Base-by-base conservation (phyloP, 2,888 invertebrate species). In the Sminthurinus aureus region DNA sequence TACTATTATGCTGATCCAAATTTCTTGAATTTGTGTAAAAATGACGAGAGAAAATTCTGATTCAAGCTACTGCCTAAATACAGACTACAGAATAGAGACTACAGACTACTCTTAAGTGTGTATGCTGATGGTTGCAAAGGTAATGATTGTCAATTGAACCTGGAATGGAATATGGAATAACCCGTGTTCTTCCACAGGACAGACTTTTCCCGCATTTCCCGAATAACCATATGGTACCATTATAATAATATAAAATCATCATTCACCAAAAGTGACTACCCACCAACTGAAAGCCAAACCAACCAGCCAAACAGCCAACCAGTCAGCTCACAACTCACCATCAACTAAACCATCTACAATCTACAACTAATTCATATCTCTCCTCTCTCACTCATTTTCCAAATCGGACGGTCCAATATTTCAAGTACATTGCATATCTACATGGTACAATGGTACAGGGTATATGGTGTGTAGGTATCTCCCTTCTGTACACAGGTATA, bases 191-290 rank as follows among this genome's bases (percentile, higher is more conserved):
- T 50, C 22, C 8, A n/a, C 11, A 69, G n/a, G 75, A 81, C 75
- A 51, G 50, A 38, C 38, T 82, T 83, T 83, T 83, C 83, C 83
- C 83, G 83, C 83, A 83, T 83, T 83, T 83, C 83, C 73, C 22
- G 77, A 81, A 83, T 71, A 26, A 69, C 83, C 83, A 83, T 83
- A 83, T 83, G 83, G 58, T 83, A 79, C 83, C 83, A 71, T 83
- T 83, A 38, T 6, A 38, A 38, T 38, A 38, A 38, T 83, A 77
- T 58, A 78, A 50, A 83, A 83, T 71, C 83, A 78, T 78, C 78
- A 71, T 83, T 83, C 83, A 83, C 69, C 78, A 18, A 83, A 38
- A 38, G n/a, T 76, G 50, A 77, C 67, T 82, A 69, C 82, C 71
- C 82, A 76, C 67, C 71, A 81, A 13, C 38, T 69, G 15, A 3